These are phyloP conservation scores for Eudasyphora cyanicolor DNA, from an alignment of 2,888 invertebrate species.

Conservation along the genomic window DNA sequence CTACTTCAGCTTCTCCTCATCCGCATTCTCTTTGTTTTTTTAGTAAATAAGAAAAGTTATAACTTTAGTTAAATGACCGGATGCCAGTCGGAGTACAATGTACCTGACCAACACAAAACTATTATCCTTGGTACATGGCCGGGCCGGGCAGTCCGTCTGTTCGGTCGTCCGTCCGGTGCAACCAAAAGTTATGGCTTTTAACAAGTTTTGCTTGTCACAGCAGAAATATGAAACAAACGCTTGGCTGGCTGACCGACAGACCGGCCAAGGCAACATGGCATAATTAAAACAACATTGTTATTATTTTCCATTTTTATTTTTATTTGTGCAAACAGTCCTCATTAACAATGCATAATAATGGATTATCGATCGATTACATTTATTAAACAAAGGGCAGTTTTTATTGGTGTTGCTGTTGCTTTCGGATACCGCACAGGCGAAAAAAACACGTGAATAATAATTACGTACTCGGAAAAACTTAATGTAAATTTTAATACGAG, in stretches of 20 bases:
- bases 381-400: conserved; percentile 45
- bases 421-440: conserved; percentile 6
- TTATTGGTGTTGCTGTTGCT: not conserved
- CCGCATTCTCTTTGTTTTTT: too few relatives aligned
- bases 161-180: not conserved
- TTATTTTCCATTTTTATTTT: conserved; percentile 11
- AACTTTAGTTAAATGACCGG: not conserved
- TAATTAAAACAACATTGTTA: conserved; percentile 36
- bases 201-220: conserved; percentile 29
- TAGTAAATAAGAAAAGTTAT: too few relatives aligned
- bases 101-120: not conserved
- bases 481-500: conserved; percentile 13
- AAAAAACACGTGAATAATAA: conserved; percentile 27
- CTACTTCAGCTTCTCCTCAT: too few relatives aligned
- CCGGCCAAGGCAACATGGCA: not conserved
- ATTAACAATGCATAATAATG: conserved; percentile 61
- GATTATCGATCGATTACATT: conserved; percentile 58
- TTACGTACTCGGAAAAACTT: not conserved
- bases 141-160: too few relatives aligned
- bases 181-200: conserved; percentile 6
- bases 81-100: not conserved
- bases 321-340: conserved; percentile 45
- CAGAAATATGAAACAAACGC: conserved; percentile 5
- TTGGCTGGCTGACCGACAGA: too few relatives aligned
- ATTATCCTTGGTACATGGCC: too few relatives aligned